A percentile compares a stretch with the other conserved stretches of the same genome.
These are phyloP conservation scores for Hemicrepidius hirtus DNA, from an alignment of 2,888 invertebrate genomes.

Conservation along the genomic window DNA sequence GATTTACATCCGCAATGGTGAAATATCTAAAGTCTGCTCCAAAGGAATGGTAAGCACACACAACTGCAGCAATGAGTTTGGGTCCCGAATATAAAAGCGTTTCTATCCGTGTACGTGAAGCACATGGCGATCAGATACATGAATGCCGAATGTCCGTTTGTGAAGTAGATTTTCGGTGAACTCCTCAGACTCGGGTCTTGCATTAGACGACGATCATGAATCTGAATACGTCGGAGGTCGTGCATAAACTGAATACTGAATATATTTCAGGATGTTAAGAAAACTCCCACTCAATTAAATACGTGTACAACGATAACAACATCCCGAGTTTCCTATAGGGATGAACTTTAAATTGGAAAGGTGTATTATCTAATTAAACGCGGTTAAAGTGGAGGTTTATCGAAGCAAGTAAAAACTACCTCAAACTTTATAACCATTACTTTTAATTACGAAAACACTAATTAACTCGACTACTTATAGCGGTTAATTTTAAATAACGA, in stretches of 20 bases:
- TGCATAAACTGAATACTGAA: slow-evolving; percentile 26
- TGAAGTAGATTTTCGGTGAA: slow-evolving; percentile 31
- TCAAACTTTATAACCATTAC: slow-evolving; percentile 10
- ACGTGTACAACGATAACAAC: slow-evolving; percentile 14
- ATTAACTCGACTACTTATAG: slow-evolving; percentile 18
- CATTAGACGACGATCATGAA: slow-evolving; percentile 27
- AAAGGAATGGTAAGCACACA: slow-evolving; percentile 15
- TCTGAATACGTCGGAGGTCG: slow-evolving; percentile 18
- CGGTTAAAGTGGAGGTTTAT: slow-evolving; percentile 4
- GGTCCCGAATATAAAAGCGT: slow-evolving; percentile 33
- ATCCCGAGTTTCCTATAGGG: neutral
- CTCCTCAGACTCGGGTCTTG: slow-evolving; percentile 21
- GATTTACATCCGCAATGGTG: slow-evolving; percentile 12
- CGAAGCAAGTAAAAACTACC: neutral
- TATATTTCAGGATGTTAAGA: slow-evolving; percentile 10
- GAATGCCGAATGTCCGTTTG: slow-evolving; percentile 31
- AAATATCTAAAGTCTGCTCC: neutral
- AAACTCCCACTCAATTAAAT: slow-evolving; percentile 13
- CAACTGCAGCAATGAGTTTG: slow-evolving; percentile 32
- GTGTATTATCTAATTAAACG: slow-evolving; percentile 25
- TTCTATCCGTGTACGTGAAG: slow-evolving; percentile 29
- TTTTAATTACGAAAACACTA: slow-evolving; percentile 17
- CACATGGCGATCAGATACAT: slow-evolving; percentile 31
- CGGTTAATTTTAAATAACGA: neutral
- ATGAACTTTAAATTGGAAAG: slow-evolving; percentile 19